Percentiles rank a stretch among this genome's conserved stretches.
Evolutionary conservation across 2,888 invertebrate genomes (phyloP).

Genomic region (Tiliacea aurago): DNA sequence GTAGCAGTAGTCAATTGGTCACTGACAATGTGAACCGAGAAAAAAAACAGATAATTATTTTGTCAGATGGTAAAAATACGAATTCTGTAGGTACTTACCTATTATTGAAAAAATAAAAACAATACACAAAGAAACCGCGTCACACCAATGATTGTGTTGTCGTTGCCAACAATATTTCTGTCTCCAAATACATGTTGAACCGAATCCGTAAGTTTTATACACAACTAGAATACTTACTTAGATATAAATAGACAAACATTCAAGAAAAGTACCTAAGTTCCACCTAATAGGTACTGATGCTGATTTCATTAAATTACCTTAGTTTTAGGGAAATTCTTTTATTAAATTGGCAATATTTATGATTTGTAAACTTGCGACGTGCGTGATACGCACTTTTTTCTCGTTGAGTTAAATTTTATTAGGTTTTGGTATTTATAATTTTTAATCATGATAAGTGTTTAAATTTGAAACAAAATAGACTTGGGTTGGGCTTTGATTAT

Average conservation of each 20-base stretch:
- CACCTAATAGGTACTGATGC: background rate
- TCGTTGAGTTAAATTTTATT: background rate
- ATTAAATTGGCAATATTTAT: slow-evolving; percentile 9
- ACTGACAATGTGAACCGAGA: background rate
- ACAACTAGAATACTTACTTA: background rate
- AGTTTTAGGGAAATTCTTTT: slow-evolving; percentile 19
- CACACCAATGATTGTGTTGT: background rate
- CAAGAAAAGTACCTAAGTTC: background rate
- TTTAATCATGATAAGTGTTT: too few relatives aligned
- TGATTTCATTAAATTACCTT: background rate
- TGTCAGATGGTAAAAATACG: background rate
- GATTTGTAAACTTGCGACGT: background rate
- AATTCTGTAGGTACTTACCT: background rate
- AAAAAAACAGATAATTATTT: background rate
- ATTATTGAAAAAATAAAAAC: background rate
- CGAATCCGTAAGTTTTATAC: background rate
- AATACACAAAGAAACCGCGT: too few relatives aligned
- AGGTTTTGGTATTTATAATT: too few relatives aligned
- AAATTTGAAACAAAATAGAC: background rate
- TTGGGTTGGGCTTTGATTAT: background rate
- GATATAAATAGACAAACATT: background rate
- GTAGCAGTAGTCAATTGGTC: background rate
- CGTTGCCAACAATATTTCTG: background rate
- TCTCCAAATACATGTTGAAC: background rate
- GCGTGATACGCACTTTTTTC: background rate